These are phyloP conservation scores for Blennius ocellaris DNA, from an alignment of 2,113 vertebrate species.

Conservation along the genomic window DNA sequence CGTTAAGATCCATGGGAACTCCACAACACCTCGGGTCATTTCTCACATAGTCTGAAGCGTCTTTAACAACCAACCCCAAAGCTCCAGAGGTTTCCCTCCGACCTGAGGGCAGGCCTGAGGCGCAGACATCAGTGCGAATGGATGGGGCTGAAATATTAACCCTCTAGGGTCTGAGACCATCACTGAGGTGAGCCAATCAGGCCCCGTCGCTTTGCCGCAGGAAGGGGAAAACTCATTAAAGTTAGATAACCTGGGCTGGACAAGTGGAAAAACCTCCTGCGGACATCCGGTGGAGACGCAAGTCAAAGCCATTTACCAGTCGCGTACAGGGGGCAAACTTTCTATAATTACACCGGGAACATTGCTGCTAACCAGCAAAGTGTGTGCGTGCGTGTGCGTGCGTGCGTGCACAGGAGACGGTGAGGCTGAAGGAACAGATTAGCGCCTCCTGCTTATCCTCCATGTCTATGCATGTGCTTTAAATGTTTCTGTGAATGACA, in stretches of 20 bases:
- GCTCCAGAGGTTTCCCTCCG: constrained; percentile 20
- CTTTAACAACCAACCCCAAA: constrained; percentile 13
- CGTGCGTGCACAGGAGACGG: constrained; percentile 15
- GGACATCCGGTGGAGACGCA: constrained; percentile 51
- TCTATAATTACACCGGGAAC: constrained; percentile 79
- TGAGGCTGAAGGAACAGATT: constrained; percentile 26
- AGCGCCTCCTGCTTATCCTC: constrained; percentile 27
- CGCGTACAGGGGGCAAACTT: constrained; percentile 49
- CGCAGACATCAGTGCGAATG: constrained; percentile 12
- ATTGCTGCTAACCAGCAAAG: constrained; percentile 21
- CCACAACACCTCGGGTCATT: background rate
- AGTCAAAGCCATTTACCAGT: constrained; percentile 63
- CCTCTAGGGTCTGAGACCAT: constrained; percentile 14
- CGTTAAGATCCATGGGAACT: constrained; percentile 24
- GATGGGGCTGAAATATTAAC: constrained; percentile 50
- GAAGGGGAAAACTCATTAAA: constrained; percentile 76
- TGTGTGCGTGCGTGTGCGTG: background rate
- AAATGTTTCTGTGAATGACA: constrained; percentile 24
- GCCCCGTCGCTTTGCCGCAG: constrained; percentile 37
- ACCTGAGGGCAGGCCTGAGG: constrained; percentile 35
- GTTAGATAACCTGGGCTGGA: constrained; percentile 69
- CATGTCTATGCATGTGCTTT: constrained; percentile 21
- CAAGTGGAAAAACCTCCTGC: constrained; percentile 69
- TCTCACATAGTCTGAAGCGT: constrained; percentile 5
- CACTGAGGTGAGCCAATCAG: constrained; percentile 50